Conservation (phyloP, 2,888 invertebrate genomes). For the Cactoblastis cactorum region DNA sequence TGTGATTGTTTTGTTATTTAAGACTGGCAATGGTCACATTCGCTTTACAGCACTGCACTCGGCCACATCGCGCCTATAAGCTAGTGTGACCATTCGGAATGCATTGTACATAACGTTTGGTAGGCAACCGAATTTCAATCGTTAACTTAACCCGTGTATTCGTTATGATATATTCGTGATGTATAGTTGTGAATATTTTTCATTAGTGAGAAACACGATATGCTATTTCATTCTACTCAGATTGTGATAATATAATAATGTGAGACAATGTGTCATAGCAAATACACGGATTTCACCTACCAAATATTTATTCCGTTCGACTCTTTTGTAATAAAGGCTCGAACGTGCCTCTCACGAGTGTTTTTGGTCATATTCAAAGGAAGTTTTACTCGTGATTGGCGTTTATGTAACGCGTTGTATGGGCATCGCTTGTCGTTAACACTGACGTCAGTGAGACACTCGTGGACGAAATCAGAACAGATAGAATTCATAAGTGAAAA, state of each 20-base stretch:
- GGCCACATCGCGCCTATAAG: conserved; percentile 38
- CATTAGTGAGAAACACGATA: too few species aligned
- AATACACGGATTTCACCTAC: too few species aligned
- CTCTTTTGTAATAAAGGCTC: conserved; percentile 29
- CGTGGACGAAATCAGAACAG: conserved; percentile 35
- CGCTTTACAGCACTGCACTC: conserved; percentile 35
- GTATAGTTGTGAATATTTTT: too few species aligned
- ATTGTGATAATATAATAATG: too few species aligned
- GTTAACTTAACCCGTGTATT: conserved; percentile 48
- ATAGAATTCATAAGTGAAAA: background rate
- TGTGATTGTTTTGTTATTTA: conserved; percentile 63
- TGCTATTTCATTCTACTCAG: too few species aligned
- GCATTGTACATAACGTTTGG: conserved; percentile 76
- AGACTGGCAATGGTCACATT: conserved; percentile 48
- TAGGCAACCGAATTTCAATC: conserved; percentile 62
- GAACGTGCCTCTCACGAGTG: conserved; percentile 31
- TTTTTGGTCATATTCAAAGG: conserved; percentile 1
- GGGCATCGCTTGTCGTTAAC: conserved; percentile 78
- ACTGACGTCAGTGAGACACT: conserved; percentile 53
- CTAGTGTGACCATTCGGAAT: conserved; percentile 63
- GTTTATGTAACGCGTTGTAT: conserved; percentile 62
- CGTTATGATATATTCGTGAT: too few species aligned
- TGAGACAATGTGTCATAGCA: too few species aligned
- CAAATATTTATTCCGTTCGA: conserved; percentile 48
- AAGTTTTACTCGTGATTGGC: conserved; percentile 29